A percentile compares a stretch with the other conserved stretches of the same genome.
These are phyloP conservation scores for Chaenocephalus aceratus DNA, from an alignment of 2,113 vertebrate species.

Conservation along the genomic window DNA sequence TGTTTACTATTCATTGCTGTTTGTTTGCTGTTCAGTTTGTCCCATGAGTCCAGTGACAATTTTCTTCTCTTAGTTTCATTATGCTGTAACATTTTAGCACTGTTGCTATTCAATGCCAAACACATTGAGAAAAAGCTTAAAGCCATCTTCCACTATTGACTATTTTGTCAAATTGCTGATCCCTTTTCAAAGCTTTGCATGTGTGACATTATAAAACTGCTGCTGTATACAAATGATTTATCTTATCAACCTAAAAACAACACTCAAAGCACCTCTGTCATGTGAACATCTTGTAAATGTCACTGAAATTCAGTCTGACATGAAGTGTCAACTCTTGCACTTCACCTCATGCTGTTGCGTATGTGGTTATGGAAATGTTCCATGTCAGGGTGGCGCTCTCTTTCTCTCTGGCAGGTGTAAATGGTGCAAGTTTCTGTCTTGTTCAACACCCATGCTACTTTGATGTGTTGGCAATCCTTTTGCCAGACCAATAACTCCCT, in stretches of 20 bases:
- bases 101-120: slow-evolving; percentile 11
- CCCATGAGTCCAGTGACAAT: slow-evolving; percentile 6
- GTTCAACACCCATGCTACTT: slow-evolving; percentile 81
- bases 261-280: slow-evolving; percentile 68
- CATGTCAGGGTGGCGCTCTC: slow-evolving; percentile 52
- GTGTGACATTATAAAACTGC: slow-evolving; percentile 44
- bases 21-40: slow-evolving; percentile 2
- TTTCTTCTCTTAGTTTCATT: slow-evolving; percentile 11
- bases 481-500: slow-evolving; percentile 83
- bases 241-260: slow-evolving; percentile 52
- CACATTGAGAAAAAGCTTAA: background rate
- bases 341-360: slow-evolving; percentile 40
- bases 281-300: slow-evolving; percentile 64
- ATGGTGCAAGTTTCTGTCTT: slow-evolving; percentile 82
- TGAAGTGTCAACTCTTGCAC: slow-evolving; percentile 63
- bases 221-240: slow-evolving; percentile 63
- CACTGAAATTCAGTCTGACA: slow-evolving; percentile 69
- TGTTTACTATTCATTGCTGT: slow-evolving; percentile 18
- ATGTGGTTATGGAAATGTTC: slow-evolving; percentile 70
- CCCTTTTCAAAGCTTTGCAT: slow-evolving; percentile 50
- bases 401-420: slow-evolving; percentile 76
- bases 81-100: slow-evolving; percentile 1
- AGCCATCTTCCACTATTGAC: background rate
- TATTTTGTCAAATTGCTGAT: slow-evolving; percentile 33
- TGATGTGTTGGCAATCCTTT: slow-evolving; percentile 83